Percentiles rank a stretch among this genome's conserved stretches.
These are phyloP conservation scores for Mobula hypostoma DNA, from an alignment of 2,113 vertebrate species.

Conservation along the genomic window DNA sequence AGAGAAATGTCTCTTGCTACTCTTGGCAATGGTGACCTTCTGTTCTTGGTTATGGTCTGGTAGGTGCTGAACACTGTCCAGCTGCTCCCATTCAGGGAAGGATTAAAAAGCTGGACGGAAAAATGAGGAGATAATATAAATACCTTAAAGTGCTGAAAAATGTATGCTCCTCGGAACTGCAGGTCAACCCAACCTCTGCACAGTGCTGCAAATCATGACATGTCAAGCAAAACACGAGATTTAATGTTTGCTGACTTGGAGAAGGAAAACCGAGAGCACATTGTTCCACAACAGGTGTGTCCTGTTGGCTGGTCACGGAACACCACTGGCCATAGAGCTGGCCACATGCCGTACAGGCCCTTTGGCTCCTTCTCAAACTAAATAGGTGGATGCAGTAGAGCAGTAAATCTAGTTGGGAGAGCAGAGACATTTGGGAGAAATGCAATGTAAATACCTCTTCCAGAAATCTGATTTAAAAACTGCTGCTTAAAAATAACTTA, in stretches of 20 bases:
- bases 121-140: not conserved
- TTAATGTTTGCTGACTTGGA: constrained; percentile 23
- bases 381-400: constrained; percentile 8
- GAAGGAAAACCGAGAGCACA: not conserved
- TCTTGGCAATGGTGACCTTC: not conserved
- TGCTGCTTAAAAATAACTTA: not conserved
- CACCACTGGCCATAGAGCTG: not conserved
- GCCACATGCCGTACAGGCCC: not conserved
- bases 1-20: not conserved
- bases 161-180: not conserved
- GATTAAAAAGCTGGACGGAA: not conserved
- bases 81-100: not conserved
- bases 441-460: constrained; percentile 7
- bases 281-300: constrained; percentile 31
- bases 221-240: not conserved
- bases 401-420: constrained; percentile 5
- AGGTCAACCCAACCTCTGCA: not conserved
- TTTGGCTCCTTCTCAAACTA: constrained; percentile 3
- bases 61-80: not conserved
- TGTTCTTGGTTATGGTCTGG: not conserved
- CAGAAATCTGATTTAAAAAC: not conserved
- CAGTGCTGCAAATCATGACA: not conserved
- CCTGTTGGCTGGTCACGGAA: constrained; percentile 7
- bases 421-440: not conserved
- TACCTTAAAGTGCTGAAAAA: not conserved